A percentile compares a stretch with the other conserved stretches of the same genome.
Conservation (phyloP, 1,140 invertebrate species). For the Drosophila seguyi region DNA sequence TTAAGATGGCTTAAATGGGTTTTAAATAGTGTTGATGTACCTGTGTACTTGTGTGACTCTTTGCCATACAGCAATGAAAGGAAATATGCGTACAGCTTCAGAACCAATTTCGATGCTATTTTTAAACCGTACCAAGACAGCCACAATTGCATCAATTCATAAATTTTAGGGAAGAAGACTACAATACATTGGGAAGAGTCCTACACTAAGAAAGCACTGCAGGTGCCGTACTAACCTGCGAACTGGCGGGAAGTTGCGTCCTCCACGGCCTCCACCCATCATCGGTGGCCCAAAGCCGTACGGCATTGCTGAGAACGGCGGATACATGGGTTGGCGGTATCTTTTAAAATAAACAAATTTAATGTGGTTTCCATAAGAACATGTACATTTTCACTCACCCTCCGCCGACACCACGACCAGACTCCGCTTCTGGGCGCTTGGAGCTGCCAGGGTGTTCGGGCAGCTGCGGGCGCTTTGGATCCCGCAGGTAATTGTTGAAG, state of each 20-base stretch:
- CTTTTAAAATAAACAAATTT: constrained; percentile 20
- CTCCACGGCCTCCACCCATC: constrained; percentile 76
- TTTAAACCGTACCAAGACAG: not conserved
- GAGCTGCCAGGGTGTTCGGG: constrained; percentile 91
- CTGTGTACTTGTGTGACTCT: not conserved
- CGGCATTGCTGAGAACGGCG: constrained; percentile 69
- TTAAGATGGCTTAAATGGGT: not conserved
- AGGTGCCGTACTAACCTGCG: constrained; percentile 71
- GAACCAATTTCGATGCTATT: not conserved
- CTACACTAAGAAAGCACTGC: constrained; percentile 8
- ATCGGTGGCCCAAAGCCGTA: constrained; percentile 78
- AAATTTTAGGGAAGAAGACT: not conserved
- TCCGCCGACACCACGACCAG: constrained; percentile 85
- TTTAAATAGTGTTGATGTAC: not conserved
- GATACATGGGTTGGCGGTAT: constrained; percentile 71
- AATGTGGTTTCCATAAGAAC: not conserved
- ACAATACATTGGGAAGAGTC: not conserved
- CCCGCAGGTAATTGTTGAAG: constrained; percentile 98
- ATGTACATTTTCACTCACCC: constrained; percentile 80
- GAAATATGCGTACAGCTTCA: not conserved
- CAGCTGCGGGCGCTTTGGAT: constrained; percentile 97
- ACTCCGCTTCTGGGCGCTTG: constrained; percentile 85
- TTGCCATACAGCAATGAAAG: not conserved
- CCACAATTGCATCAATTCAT: constrained; percentile 6
- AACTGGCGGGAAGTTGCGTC: constrained; percentile 70